phyloP scores from a whole-genome alignment of 2,888 invertebrate species.

The Cephus sareptanus region DNA sequence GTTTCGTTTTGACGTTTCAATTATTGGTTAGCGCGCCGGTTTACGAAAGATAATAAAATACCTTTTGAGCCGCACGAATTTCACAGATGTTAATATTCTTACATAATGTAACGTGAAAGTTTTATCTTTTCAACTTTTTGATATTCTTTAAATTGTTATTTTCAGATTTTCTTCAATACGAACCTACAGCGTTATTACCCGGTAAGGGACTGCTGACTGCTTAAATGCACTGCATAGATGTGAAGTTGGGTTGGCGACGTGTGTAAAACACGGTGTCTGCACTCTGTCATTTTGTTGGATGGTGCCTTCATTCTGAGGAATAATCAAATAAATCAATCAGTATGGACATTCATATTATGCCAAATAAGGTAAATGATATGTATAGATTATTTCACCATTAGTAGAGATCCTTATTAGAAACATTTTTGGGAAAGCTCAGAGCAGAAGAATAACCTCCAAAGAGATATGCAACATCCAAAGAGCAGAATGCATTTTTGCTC shows the following conservation, averaged over 20 bases:
- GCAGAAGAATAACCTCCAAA: slow-evolving; percentile 36
- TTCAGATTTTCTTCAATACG: not conserved
- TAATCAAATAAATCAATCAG: slow-evolving; percentile 23
- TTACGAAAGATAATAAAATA: not conserved
- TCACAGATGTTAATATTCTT: not conserved
- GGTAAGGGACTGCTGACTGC: not conserved
- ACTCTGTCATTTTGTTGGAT: slow-evolving; percentile 33
- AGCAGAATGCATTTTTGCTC: not conserved
- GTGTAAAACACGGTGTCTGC: slow-evolving; percentile 19
- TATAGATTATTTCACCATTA: slow-evolving; percentile 2
- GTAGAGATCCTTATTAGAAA: not conserved
- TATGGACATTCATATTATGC: slow-evolving; percentile 42
- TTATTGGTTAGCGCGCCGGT: not conserved
- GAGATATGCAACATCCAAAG: not conserved
- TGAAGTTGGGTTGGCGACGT: slow-evolving; percentile 8
- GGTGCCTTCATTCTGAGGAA: slow-evolving; percentile 20
- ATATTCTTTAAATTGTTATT: not conserved
- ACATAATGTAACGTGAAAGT: not conserved
- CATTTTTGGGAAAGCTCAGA: not conserved
- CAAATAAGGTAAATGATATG: slow-evolving; percentile 47
- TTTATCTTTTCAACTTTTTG: not conserved
- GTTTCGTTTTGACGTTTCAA: not conserved
- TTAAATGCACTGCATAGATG: not conserved
- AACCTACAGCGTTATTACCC: not conserved
- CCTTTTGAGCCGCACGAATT: not conserved